Evolutionary conservation across 2,797 vertebrate genomes (phyloP), one percentile per base, ranked within the genome.

Genomic region (Poliocrania exsul): DNA sequence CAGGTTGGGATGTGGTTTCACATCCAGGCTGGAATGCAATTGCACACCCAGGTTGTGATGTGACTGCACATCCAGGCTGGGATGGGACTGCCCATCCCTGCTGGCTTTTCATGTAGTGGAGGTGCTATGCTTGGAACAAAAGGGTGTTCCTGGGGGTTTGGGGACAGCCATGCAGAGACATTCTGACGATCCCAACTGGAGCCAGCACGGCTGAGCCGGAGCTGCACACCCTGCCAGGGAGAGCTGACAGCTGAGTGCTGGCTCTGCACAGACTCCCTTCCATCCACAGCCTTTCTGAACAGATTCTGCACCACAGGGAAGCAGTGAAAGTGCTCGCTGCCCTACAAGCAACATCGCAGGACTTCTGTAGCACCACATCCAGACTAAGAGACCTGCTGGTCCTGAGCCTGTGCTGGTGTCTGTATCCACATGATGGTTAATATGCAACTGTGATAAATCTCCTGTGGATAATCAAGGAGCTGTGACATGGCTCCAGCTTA

Each of bases 401-500:
- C 56, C 74, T 2, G 2, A 89, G 88, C 84, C 78, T 77, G 88
- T 12, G 57, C 74, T 57, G 71, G 42, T 50, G 58, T 69, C 78
- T 82, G 64, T 50, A 88, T 28, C 91, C 67, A 66, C 71, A 42
- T 44, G 24, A 19, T 5, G 70, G 86, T 58, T 65, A 86, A 80
- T 18, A 46, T 2, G 81, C 17, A 57, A 37, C 71, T 51, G 71
- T 56, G 78, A 77, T 49, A 79, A 91, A 91, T 62, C 78, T 81
- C 88, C 81, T 25, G 74, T 33, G 83, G 67, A 61, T 81, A 72
- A 86, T 19, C 73, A 81, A 77, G 83, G 47, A 92, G 78, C 35
- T 92, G 74, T 92, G 81, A 93, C 51, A 66, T 51, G 24, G 40
- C 58, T 88, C 66, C 54, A 79, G 54, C 70, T 92, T 86, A 61